phyloP scores from a whole-genome alignment of 2,888 invertebrate genomes.

The Acronicta leporina region DNA sequence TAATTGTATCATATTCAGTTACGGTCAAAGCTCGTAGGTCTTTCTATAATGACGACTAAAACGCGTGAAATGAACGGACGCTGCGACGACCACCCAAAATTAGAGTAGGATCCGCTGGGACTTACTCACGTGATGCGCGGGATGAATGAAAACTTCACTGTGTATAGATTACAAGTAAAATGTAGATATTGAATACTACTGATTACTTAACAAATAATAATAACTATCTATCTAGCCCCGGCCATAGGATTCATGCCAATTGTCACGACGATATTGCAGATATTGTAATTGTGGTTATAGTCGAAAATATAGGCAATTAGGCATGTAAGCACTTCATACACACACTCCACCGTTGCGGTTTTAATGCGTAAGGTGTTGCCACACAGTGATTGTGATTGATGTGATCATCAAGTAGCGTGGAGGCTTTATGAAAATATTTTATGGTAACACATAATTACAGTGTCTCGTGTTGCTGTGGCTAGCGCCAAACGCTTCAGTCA shows the following conservation, averaged over 20 bases:
- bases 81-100: constrained; percentile 80
- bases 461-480: constrained; percentile 61
- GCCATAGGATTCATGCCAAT: no score
- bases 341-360: constrained; percentile 53
- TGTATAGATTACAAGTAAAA: no score
- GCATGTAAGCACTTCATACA: constrained; percentile 45
- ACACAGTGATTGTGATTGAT: constrained; percentile 15
- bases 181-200: no score
- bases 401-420: constrained; percentile 40
- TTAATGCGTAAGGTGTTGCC: constrained; percentile 45
- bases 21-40: constrained; percentile 18
- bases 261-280: neutral
- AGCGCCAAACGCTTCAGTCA: constrained; percentile 73
- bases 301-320: constrained; percentile 10
- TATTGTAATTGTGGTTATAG: constrained; percentile 16
- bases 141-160: no score
- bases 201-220: no score
- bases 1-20: constrained; percentile 66
- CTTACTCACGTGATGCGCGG: neutral
- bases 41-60: constrained; percentile 67
- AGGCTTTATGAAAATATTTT: constrained; percentile 64
- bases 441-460: constrained; percentile 72
- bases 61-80: constrained; percentile 81
- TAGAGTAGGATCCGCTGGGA: constrained; percentile 59
- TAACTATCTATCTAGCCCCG: no score